These are phyloP conservation scores for Leptinotarsa peninsularis DNA, from an alignment of 2,888 invertebrate genomes.

Conservation along the genomic window DNA sequence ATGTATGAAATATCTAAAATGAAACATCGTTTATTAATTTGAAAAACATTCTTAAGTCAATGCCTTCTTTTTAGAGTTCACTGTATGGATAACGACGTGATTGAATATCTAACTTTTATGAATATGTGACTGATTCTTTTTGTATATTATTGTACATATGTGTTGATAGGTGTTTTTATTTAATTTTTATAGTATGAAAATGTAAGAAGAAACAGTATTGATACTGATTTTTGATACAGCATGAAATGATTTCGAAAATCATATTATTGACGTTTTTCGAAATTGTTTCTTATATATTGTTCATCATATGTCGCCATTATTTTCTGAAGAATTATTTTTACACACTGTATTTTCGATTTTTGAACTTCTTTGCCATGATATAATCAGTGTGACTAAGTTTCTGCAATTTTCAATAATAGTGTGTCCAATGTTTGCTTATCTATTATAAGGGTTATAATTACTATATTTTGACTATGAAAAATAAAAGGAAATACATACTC, in stretches of 20 bases:
- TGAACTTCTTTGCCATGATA: slow-evolving; percentile 42
- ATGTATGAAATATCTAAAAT: too few relatives aligned
- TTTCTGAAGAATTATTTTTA: slow-evolving; percentile 27
- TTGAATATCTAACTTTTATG: slow-evolving; percentile 31
- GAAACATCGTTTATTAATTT: neutral
- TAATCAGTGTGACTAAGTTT: slow-evolving; percentile 47
- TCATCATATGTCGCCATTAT: slow-evolving; percentile 13
- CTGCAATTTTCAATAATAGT: slow-evolving; percentile 57
- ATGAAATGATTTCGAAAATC: slow-evolving; percentile 40
- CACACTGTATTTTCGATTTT: slow-evolving; percentile 35
- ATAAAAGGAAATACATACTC: slow-evolving; percentile 52
- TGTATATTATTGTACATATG: slow-evolving; percentile 59
- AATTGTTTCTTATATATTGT: slow-evolving; percentile 31
- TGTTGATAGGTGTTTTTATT: slow-evolving; percentile 58
- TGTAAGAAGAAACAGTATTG: slow-evolving; percentile 55
- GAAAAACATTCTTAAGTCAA: neutral
- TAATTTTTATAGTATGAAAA: slow-evolving; percentile 52
- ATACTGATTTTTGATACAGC: slow-evolving; percentile 30
- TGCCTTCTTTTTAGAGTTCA: neutral
- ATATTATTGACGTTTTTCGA: slow-evolving; percentile 38
- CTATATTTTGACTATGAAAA: slow-evolving; percentile 63
- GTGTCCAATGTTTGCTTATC: slow-evolving; percentile 62
- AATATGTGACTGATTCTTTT: slow-evolving; percentile 48
- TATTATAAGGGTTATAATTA: slow-evolving; percentile 59
- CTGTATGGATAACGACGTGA: neutral